Base-by-base conservation (phyloP, 2,797 vertebrate species). In the Schizothorax lantsangensis region DNA sequence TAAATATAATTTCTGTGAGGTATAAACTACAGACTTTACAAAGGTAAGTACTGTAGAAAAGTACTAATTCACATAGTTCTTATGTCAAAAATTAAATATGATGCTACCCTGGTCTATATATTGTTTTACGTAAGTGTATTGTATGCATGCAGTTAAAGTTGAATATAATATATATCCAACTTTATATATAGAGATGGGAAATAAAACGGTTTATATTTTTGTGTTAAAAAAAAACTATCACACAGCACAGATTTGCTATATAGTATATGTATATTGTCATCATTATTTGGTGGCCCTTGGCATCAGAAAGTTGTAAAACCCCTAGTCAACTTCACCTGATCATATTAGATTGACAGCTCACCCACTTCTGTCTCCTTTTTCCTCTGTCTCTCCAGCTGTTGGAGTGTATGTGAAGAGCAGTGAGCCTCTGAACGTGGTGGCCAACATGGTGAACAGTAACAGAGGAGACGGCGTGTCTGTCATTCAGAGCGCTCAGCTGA, bases 321-420 rank as follows among this genome's bases (percentile, higher is more conserved):
- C 19, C 36, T 9, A 43, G 21, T 72, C 69, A 8, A 6, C 4
- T 71, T 71, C 21, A 23, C 38, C 21, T n/a, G 38, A 52, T 52
- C 30, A 78, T 17, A 15, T 78, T n/a, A 57, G 33, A 38, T 59
- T 59, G 21, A 57, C 11, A 40, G 11, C 52, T 38, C 33, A 38
- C 21, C 49, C 26, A 33, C 8, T 21, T 73, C 6, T 73, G 33
- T 85, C 19, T 85, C 19, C 69, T 40, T 68, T 62, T 10, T 38
- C 36, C 84, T 79, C 45, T 52, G 21, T 86, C 64, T 59, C 82
- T 90, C 9, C 73, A 98, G 97, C 97, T 1, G 97, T 97, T 0
- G 97, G 97, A 71, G 91, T 98, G 59, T 98, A 97, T 0, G 91
- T 99, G 89, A 98, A 97, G 91, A 98, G 96, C 95, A 97, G 94